Evolutionary conservation across 1,140 invertebrate species (phyloP).

Genomic region (Pogonus chalceus): DNA sequence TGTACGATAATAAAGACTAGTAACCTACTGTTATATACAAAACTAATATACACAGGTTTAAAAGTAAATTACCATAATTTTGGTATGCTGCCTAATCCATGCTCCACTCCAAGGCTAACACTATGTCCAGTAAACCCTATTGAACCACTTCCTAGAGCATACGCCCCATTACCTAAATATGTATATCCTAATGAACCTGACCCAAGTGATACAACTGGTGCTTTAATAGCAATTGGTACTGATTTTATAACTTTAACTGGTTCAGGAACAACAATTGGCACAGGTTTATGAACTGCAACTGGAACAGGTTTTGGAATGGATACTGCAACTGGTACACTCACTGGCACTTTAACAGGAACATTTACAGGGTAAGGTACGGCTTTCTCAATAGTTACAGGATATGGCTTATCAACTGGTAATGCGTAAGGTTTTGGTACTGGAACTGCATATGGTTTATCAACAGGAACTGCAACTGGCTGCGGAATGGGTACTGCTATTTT

Average conservation of each 20-base stretch:
- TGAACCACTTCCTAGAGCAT: constrained; percentile 18
- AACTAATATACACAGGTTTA: no score
- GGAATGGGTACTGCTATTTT: background rate
- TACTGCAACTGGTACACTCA: constrained; percentile 7
- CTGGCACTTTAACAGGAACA: background rate
- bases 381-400: background rate
- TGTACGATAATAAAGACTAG: no score
- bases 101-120: background rate
- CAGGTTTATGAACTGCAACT: background rate
- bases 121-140: constrained; percentile 11
- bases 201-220: constrained; percentile 3
- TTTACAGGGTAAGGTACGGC: background rate
- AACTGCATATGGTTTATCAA: constrained; percentile 8
- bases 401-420: constrained; percentile 15
- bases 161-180: constrained; percentile 15
- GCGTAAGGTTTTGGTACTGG: constrained; percentile 8
- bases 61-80: background rate
- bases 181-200: constrained; percentile 18
- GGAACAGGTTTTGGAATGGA: constrained; percentile 3
- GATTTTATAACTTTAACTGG: background rate
- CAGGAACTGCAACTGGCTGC: background rate
- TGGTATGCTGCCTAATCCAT: background rate
- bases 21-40: background rate
- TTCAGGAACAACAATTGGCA: background rate
- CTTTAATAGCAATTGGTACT: background rate